Base-by-base conservation (phyloP, 1,140 invertebrate species). In the Holcopasites calliopsidis region DNA sequence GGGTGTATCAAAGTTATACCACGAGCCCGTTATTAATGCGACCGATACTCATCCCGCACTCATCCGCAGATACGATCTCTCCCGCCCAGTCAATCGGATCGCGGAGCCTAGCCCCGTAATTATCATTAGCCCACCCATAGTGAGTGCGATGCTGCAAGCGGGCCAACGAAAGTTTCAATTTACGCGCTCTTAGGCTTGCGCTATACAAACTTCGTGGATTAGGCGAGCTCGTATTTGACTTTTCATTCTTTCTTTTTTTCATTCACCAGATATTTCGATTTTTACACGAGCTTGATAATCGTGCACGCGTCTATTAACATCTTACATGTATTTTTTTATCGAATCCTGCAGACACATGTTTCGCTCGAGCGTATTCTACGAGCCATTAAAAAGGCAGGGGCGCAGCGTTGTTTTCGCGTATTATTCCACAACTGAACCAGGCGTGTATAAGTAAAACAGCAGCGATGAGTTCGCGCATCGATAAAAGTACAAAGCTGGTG, bases 51-150 rank as follows among this genome's bases (percentile, higher is more conserved):
- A 82, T 84, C 83, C 75, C 70, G 57, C 79, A 82, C 83, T 79
- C 71, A 81, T 83, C 74, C 70, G 76, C 77, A 86, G 87, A 88
- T 88, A 88, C 58, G 60, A 89, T 89, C 85, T 88, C 80, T 35
- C 69, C 85, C 87, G 87, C 87, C 88, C 87, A 89, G 86, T 77
- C 87, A 88, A 89, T 89, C 85, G 86, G 72, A 89, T 86, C 76
- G 82, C 82, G 40, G 68, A 64, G 57, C 77, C 74, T 81, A 82
- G 83, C 87, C 88, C 87, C 57, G 80, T 87, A 89, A 89, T 89
- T 89, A 88, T 57, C 58, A 85, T 85, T 88, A 83, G 87, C 86
- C 86, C 87, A 88, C 88, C 87, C 87, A 88, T 86, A 83, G 80
- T 79, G 85, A 79, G 82, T 80, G 76, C 79, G 57, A 76, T 80